phyloP scores from a whole-genome alignment of 2,797 vertebrate species.

The Menidia menidia region DNA sequence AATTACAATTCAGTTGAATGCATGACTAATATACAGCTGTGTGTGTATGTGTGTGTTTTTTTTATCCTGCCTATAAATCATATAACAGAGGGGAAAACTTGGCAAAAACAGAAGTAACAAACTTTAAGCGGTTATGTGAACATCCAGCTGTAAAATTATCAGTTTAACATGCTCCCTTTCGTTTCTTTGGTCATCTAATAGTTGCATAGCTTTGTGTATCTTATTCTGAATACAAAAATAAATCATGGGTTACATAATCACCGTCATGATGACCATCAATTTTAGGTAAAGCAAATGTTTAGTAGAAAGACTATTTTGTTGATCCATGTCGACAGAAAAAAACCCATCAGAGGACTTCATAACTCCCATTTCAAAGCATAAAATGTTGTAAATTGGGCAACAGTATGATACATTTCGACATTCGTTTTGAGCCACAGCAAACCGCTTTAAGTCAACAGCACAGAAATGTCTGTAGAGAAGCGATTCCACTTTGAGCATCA shows the following conservation, averaged over 20 bases:
- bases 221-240: background rate
- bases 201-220: background rate
- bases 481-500: slow-evolving; percentile 59
- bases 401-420: background rate
- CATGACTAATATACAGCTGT: slow-evolving; percentile 1
- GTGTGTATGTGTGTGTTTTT: background rate
- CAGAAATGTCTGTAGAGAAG: slow-evolving; percentile 9
- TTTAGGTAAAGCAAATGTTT: slow-evolving; percentile 19
- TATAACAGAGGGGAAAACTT: too few species aligned
- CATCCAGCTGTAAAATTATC: background rate
- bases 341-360: slow-evolving; percentile 4
- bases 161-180: background rate
- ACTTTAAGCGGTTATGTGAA: background rate
- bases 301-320: background rate
- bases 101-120: too few species aligned
- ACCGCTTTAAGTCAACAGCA: slow-evolving; percentile 21
- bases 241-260: background rate
- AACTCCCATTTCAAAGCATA: slow-evolving; percentile 12
- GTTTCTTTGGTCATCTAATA: background rate
- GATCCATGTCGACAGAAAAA: background rate
- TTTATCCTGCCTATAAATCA: too few species aligned
- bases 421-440: slow-evolving; percentile 12
- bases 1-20: background rate
- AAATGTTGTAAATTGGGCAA: background rate
- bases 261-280: slow-evolving; percentile 9